phyloP scores from a whole-genome alignment of 2,888 invertebrate species.

The Cinara cedri region DNA sequence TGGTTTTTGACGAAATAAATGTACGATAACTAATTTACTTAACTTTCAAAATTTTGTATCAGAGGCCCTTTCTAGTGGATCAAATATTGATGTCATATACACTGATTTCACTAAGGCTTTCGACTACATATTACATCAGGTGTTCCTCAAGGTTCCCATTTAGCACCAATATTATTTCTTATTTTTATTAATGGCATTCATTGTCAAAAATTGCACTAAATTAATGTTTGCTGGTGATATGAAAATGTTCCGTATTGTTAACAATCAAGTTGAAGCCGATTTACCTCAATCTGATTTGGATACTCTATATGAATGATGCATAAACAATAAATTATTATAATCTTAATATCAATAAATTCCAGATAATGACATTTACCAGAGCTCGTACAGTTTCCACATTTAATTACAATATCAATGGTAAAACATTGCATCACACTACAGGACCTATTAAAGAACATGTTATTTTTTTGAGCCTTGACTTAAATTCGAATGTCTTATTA shows the following conservation, averaged over 20 bases:
- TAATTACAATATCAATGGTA: no score
- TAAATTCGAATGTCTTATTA: no score
- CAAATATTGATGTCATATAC: background rate
- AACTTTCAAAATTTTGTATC: no score
- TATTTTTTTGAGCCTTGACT: no score
- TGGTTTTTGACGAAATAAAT: no score
- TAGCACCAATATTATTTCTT: conserved; percentile 21
- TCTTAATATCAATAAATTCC: no score
- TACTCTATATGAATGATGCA: background rate
- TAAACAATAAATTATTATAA: background rate
- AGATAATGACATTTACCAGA: no score
- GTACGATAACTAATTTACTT: no score
- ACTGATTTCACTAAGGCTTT: background rate
- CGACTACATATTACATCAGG: background rate
- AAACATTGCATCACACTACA: no score
- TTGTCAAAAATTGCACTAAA: conserved; percentile 17
- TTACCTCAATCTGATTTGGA: background rate
- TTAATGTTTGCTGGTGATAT: conserved; percentile 17
- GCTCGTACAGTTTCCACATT: no score
- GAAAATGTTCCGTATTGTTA: background rate
- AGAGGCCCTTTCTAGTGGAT: no score
- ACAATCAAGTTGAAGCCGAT: background rate
- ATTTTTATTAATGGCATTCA: conserved; percentile 10
- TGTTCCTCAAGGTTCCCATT: background rate
- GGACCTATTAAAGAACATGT: no score